Percentiles rank a stretch among this genome's conserved stretches.
These are phyloP conservation scores for Chrysodeixis includens DNA, from an alignment of 2,888 invertebrate species.

Conservation along the genomic window DNA sequence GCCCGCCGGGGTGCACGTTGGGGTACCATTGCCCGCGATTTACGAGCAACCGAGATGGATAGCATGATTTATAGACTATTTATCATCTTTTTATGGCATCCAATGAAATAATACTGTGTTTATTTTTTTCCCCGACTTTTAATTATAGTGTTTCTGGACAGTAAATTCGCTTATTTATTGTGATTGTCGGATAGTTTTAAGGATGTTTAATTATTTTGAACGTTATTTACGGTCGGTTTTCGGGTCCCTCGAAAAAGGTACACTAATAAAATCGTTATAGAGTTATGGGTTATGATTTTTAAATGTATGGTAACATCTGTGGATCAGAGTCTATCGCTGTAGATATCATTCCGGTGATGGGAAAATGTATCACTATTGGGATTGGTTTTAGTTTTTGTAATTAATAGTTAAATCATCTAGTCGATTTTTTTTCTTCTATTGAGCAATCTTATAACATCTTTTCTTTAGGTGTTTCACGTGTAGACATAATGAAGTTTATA, in stretches of 20 bases:
- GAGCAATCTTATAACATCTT: neutral
- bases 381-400: constrained; percentile 20
- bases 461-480: neutral
- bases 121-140: constrained; percentile 61
- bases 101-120: constrained; percentile 66
- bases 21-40: constrained; percentile 66
- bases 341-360: constrained; percentile 44
- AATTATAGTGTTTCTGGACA: constrained; percentile 62
- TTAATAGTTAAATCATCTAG: constrained; percentile 18
- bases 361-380: constrained; percentile 19
- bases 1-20: constrained; percentile 49
- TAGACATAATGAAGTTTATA: no score
- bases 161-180: constrained; percentile 62
- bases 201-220: constrained; percentile 57
- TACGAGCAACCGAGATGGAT: constrained; percentile 71
- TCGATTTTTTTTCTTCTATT: neutral
- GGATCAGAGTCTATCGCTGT: constrained; percentile 21
- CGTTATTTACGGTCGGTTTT: constrained; percentile 49
- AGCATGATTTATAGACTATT: constrained; percentile 77
- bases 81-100: constrained; percentile 76
- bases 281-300: constrained; percentile 48
- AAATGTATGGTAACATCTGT: constrained; percentile 54
- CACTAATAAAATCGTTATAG: constrained; percentile 51
- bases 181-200: constrained; percentile 52
- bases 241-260: constrained; percentile 51